Percentiles rank a stretch among this genome's conserved stretches.
phyloP scores from a whole-genome alignment of 2,888 invertebrate species.

The Rhimphoctona megacephalus region DNA sequence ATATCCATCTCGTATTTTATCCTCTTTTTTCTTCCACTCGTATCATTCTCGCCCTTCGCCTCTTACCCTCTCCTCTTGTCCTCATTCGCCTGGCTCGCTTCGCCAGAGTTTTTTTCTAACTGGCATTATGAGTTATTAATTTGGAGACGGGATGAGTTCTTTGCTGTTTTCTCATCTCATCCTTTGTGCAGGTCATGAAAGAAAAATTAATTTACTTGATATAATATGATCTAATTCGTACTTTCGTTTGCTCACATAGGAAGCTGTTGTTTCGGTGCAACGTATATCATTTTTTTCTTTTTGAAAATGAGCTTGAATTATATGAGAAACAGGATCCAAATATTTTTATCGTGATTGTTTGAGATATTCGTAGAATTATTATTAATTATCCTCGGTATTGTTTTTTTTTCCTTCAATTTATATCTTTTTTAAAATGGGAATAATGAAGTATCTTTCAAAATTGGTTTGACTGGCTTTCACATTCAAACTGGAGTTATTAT shows the following conservation, averaged over 20 bases:
- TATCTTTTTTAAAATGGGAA: neutral
- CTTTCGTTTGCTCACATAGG: neutral
- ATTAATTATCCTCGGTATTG: neutral
- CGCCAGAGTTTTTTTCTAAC: slow-evolving; percentile 3
- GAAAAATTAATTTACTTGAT: neutral
- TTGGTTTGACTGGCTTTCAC: neutral
- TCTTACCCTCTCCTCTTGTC: neutral
- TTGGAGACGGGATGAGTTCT: slow-evolving; percentile 6
- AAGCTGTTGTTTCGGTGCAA: neutral
- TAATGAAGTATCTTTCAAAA: neutral
- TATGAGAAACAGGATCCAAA: neutral
- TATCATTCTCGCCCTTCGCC: neutral
- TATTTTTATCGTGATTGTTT: neutral
- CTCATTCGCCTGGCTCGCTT: neutral
- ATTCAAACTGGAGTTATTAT: neutral
- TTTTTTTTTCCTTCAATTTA: neutral
- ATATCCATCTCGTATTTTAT: slow-evolving; percentile 34
- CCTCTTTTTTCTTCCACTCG: slow-evolving; percentile 21
- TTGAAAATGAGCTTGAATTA: neutral
- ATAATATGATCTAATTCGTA: slow-evolving; percentile 18
- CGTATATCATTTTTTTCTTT: neutral
- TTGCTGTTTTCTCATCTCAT: slow-evolving; percentile 8
- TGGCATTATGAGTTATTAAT: slow-evolving; percentile 33
- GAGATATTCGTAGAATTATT: neutral
- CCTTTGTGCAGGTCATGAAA: neutral